Evolutionary conservation across 2,797 vertebrate genomes (phyloP).

Genomic region (Scolopax bukidnonensis): DNA sequence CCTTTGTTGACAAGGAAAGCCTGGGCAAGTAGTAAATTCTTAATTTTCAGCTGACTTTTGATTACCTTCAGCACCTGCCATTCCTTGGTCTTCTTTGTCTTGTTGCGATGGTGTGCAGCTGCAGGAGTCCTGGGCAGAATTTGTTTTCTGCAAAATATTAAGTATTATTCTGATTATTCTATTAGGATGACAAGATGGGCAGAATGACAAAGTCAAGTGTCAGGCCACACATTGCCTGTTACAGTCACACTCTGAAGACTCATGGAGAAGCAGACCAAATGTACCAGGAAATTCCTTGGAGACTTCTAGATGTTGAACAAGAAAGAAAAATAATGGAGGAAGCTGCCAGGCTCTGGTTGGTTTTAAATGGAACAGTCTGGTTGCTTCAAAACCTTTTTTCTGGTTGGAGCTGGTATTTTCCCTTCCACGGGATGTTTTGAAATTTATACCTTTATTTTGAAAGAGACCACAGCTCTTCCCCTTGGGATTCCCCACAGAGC

Average conservation of each 20-base stretch:
- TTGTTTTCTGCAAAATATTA: not conserved
- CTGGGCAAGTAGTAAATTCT: not conserved
- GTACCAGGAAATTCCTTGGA: not conserved
- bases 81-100: not conserved
- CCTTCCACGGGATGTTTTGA: conserved; percentile 15
- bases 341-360: not conserved
- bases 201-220: not conserved
- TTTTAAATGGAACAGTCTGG: not conserved
- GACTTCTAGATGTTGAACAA: not conserved
- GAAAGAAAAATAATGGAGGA: not conserved
- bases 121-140: not conserved
- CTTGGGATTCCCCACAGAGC: not conserved
- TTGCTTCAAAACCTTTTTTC: not conserved
- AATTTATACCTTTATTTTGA: not conserved
- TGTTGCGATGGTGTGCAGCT: not conserved
- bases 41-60: not conserved
- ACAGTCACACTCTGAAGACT: not conserved
- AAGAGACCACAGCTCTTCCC: not conserved
- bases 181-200: not conserved
- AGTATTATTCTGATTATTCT: not conserved
- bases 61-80: not conserved
- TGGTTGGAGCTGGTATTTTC: not conserved
- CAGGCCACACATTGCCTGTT: not conserved
- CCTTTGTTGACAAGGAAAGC: not conserved
- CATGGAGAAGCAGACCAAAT: not conserved